phyloP scores from a whole-genome alignment of 2,797 vertebrate genomes.

The Pangasius larnaudii region DNA sequence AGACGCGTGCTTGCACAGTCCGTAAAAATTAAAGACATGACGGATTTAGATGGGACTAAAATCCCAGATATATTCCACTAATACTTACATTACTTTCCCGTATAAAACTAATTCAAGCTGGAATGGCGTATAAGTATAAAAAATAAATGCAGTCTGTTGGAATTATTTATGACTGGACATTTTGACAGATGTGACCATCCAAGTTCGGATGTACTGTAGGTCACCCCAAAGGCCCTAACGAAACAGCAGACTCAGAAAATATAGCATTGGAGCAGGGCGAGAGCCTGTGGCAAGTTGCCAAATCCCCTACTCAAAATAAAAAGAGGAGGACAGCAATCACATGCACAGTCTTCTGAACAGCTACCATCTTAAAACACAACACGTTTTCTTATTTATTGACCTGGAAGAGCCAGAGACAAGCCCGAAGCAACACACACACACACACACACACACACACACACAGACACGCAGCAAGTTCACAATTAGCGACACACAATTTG shows the following conservation, averaged over 20 bases:
- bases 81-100: neutral
- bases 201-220: neutral
- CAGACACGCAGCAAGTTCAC: constrained; percentile 19
- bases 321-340: constrained; percentile 31
- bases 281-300: constrained; percentile 56
- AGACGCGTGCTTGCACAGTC: constrained; percentile 4
- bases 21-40: constrained; percentile 16
- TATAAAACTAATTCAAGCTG: neutral
- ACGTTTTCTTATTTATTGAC: constrained; percentile 46
- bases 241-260: constrained; percentile 20
- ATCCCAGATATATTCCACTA: neutral
- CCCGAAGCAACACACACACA: neutral
- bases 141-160: neutral
- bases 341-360: neutral
- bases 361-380: constrained; percentile 17
- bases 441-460: constrained; percentile 22
- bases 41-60: constrained; percentile 12
- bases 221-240: constrained; percentile 16
- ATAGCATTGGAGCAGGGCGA: constrained; percentile 35
- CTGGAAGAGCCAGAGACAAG: constrained; percentile 18
- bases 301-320: constrained; percentile 44
- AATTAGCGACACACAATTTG: constrained; percentile 60
- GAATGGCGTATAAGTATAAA: constrained; percentile 6
- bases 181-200: neutral
- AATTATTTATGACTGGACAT: constrained; percentile 35